Evolutionary conservation across 2,113 vertebrate species (phyloP).

Genomic region (Bos indicus): DNA sequence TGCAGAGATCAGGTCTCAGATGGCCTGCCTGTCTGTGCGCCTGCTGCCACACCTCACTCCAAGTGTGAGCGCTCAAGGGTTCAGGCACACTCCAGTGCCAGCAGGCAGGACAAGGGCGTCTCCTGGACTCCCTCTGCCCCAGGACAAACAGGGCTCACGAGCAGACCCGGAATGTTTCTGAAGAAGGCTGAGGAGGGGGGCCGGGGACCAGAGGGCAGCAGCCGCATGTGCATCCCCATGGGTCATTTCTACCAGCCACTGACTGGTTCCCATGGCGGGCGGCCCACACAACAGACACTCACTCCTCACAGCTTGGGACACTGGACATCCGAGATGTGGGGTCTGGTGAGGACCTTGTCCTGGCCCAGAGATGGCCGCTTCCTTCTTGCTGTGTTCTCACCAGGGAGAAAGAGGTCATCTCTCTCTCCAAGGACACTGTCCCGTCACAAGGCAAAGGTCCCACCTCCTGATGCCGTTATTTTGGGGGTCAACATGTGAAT

Average conservation of each 20-base stretch:
- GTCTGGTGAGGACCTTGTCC: neutral
- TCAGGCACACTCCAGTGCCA: neutral
- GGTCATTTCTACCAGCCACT: neutral
- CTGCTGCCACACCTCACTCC: neutral
- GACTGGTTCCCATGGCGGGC: neutral
- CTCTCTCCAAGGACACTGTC: neutral
- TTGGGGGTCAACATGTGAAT: neutral
- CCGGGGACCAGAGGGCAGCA: neutral
- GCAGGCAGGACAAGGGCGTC: neutral
- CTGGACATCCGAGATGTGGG: neutral
- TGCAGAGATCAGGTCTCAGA: neutral
- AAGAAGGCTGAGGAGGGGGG: neutral
- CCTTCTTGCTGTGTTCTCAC: neutral
- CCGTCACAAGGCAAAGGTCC: neutral
- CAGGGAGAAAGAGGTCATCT: neutral
- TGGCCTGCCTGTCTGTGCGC: neutral
- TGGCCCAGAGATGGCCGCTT: accelerated
- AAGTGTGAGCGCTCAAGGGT: neutral
- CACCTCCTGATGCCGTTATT: neutral
- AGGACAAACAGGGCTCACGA: neutral
- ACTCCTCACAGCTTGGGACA: neutral
- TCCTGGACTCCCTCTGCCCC: neutral
- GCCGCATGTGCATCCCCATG: neutral
- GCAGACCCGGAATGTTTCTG: neutral
- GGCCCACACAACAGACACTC: neutral